These are phyloP conservation scores for Oscheius sp. DNA, from an alignment of 1,140 invertebrate genomes.

Conservation along the genomic window DNA sequence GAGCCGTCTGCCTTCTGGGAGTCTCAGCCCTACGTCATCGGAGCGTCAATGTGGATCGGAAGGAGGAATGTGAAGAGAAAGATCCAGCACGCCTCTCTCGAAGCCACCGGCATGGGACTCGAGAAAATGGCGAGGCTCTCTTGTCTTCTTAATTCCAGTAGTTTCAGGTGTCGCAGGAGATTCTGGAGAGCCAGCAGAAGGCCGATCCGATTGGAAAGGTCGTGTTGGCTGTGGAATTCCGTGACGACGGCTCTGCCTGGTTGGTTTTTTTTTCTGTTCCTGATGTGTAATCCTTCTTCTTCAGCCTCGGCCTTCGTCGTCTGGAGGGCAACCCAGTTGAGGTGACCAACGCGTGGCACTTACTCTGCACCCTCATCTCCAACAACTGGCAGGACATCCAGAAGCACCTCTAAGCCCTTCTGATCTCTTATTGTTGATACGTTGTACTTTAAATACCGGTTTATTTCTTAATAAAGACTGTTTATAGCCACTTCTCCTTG, in stretches of 20 bases:
- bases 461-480: too few species aligned
- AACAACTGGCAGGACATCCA: too few species aligned
- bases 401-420: too few species aligned
- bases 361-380: background rate
- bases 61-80: background rate
- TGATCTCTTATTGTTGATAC: too few species aligned
- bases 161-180: background rate
- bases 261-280: background rate
- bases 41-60: background rate
- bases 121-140: background rate
- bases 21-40: background rate
- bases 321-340: background rate
- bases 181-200: background rate
- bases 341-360: background rate
- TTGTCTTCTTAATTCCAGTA: background rate
- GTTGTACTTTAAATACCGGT: too few species aligned
- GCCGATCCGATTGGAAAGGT: background rate
- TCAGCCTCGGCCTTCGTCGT: background rate
- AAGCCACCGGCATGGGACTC: background rate
- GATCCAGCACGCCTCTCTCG: background rate
- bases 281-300: background rate
- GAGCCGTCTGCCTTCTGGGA: background rate
- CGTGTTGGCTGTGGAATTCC: background rate
- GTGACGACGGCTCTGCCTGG: background rate
- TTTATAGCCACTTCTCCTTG: too few species aligned